Evolutionary conservation across 2,888 invertebrate species (phyloP).

Genomic region (Dicroscelio sp.): DNA sequence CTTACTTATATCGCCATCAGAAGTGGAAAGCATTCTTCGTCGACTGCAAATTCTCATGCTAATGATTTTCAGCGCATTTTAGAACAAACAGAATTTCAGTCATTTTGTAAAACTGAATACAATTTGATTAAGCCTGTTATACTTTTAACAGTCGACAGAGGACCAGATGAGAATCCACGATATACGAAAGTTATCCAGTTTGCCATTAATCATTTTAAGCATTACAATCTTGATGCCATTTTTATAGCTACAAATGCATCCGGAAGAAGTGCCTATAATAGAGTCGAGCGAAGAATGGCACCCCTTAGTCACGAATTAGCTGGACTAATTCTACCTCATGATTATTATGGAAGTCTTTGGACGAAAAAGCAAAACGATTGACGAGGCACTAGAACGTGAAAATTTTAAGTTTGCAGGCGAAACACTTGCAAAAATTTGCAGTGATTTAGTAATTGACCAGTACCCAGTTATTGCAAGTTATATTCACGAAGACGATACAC

Average conservation of each 20-base stretch:
- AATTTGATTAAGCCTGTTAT: background rate
- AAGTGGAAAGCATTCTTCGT: conserved; percentile 85
- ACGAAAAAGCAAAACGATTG: conserved; percentile 85
- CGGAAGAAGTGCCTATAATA: conserved; percentile 83
- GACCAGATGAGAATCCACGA: conserved; percentile 71
- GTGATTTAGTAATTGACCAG: conserved; percentile 84
- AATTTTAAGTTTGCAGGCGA: conserved; percentile 89
- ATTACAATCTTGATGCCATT: conserved; percentile 85
- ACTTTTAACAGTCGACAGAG: conserved; percentile 81
- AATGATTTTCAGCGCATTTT: background rate
- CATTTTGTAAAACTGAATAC: background rate
- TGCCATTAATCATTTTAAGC: conserved; percentile 41
- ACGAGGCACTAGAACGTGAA: conserved; percentile 87
- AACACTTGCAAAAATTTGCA: conserved; percentile 88
- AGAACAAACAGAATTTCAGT: background rate
- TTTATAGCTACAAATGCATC: conserved; percentile 88
- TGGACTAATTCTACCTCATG: conserved; percentile 87
- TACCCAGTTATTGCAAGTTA: conserved; percentile 70
- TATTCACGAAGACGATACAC: conserved; percentile 8
- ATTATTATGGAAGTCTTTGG: conserved; percentile 88
- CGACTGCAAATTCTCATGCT: conserved; percentile 86
- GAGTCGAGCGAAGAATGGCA: conserved; percentile 89
- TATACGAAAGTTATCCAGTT: conserved; percentile 50
- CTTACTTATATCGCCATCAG: conserved; percentile 90
- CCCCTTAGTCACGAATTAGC: conserved; percentile 88